Evolutionary conservation across 2,797 vertebrate species (phyloP).

Genomic region (Poeciliopsis gracilis): DNA sequence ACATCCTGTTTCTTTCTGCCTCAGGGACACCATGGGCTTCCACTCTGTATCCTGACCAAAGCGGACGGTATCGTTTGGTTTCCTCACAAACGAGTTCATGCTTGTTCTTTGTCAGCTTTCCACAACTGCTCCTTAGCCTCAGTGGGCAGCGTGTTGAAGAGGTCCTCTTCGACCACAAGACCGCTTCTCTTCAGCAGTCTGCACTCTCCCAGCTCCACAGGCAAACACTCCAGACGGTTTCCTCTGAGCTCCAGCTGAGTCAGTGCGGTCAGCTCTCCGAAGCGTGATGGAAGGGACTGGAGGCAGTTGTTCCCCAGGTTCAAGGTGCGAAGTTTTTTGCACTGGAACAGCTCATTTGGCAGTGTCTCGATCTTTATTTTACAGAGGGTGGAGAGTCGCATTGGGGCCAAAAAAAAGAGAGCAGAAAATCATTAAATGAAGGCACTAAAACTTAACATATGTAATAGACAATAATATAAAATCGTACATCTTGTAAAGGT

Average conservation of each 20-base stretch:
- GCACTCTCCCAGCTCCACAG: slow-evolving; percentile 96
- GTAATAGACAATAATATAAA: background rate
- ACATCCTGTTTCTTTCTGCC: slow-evolving; percentile 4
- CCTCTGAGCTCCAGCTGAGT: slow-evolving; percentile 95
- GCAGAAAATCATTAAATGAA: background rate
- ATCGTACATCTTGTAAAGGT: background rate
- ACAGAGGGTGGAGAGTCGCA: background rate
- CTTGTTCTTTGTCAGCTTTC: slow-evolving; percentile 94
- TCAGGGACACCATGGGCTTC: slow-evolving; percentile 3
- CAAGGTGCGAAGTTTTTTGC: slow-evolving; percentile 94
- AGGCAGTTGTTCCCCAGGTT: slow-evolving; percentile 96
- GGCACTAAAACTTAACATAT: slow-evolving; percentile 1
- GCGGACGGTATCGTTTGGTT: background rate
- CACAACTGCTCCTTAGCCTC: slow-evolving; percentile 96
- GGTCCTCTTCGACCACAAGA: slow-evolving; percentile 94
- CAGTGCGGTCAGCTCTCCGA: slow-evolving; percentile 93
- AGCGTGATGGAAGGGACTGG: slow-evolving; percentile 92
- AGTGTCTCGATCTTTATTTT: slow-evolving; percentile 89
- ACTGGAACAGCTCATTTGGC: slow-evolving; percentile 97
- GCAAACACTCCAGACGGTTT: slow-evolving; percentile 94
- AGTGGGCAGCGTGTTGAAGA: slow-evolving; percentile 93
- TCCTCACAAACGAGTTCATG: slow-evolving; percentile 71
- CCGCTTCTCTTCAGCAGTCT: slow-evolving; percentile 91
- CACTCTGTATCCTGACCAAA: slow-evolving; percentile 17
- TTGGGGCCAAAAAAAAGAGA: background rate